Conservation (phyloP, 2,888 invertebrate species). For the Eilema sororculum region DNA sequence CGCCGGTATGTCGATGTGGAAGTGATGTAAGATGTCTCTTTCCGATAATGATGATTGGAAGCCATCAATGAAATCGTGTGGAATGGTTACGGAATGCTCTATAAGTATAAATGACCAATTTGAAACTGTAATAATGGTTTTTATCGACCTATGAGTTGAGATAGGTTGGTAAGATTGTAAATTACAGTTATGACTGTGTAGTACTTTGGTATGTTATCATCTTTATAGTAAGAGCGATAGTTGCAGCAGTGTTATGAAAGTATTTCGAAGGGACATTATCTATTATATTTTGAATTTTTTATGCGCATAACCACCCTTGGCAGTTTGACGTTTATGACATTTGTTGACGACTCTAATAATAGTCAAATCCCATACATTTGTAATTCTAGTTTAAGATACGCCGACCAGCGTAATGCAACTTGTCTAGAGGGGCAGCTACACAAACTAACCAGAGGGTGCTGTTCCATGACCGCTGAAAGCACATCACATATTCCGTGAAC, state of each 20-base stretch:
- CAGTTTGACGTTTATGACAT: no score
- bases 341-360: no score
- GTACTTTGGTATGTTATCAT: neutral
- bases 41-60: constrained; percentile 12
- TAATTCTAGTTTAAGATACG: no score
- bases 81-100: constrained; percentile 2
- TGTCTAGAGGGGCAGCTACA: no score
- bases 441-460: no score
- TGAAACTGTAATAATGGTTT: neutral
- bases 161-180: neutral
- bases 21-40: constrained; percentile 12
- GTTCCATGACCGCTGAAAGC: neutral
- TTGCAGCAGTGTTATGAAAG: neutral
- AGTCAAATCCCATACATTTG: no score
- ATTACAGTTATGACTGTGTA: no score
- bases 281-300: no score
- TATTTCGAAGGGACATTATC: neutral
- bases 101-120: neutral
- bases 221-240: neutral
- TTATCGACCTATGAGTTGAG: neutral
- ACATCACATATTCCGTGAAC: neutral
- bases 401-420: no score
- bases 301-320: no score
- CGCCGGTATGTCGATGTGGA: constrained; percentile 7
- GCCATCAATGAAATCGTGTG: neutral